Conservation (phyloP, 2,113 vertebrate species). For the Apteryx mantelli region DNA sequence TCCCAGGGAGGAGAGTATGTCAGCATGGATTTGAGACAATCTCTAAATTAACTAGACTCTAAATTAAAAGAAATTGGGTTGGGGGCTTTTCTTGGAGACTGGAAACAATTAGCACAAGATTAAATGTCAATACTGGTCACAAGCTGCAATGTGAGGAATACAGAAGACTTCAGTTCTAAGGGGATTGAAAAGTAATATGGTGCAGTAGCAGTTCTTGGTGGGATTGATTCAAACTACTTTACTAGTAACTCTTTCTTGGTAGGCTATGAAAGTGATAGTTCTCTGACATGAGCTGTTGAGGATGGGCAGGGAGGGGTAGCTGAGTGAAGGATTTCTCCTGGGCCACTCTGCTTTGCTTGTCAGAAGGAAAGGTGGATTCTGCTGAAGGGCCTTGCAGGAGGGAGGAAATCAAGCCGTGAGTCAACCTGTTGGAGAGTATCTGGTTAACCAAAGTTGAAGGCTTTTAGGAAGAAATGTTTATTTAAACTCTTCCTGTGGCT, state of each 20-base stretch:
- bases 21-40: background rate
- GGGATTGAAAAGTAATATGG: background rate
- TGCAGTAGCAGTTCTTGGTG: background rate
- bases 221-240: background rate
- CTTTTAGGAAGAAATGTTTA: slow-evolving; percentile 61
- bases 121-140: background rate
- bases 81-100: background rate
- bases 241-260: background rate
- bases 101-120: background rate
- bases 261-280: background rate
- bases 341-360: background rate
- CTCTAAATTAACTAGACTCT: background rate
- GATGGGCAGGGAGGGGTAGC: background rate
- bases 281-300: background rate
- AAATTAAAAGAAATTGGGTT: background rate
- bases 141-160: background rate
- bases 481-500: slow-evolving; percentile 60
- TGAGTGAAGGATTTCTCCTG: background rate
- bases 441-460: slow-evolving; percentile 58
- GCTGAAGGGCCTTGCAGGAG: background rate
- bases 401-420: slow-evolving; percentile 36
- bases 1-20: background rate
- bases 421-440: slow-evolving; percentile 61
- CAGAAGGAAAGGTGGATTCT: slow-evolving; percentile 2
- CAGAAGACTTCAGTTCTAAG: background rate